Evolutionary conservation across 2,888 invertebrate genomes (phyloP).

Genomic region (Chrysolina oricalcia): DNA sequence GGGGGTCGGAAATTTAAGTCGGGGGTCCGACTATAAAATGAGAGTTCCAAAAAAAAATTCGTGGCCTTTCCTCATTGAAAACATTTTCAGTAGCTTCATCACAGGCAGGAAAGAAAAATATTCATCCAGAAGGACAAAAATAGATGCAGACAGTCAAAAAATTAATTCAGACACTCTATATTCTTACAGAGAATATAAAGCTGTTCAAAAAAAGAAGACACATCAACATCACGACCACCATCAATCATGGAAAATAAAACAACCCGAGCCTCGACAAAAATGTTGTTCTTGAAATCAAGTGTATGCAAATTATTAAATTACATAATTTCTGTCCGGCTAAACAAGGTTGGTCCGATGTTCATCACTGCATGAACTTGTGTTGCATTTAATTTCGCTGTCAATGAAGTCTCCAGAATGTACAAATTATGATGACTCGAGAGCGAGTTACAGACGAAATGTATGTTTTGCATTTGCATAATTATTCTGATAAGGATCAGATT

Average conservation of each 20-base stretch:
- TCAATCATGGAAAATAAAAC: slow-evolving; percentile 31
- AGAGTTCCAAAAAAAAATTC: no score
- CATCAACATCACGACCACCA: slow-evolving; percentile 21
- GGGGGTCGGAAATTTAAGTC: no score
- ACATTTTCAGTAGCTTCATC: no score
- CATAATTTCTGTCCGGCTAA: slow-evolving; percentile 34
- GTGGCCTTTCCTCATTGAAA: no score
- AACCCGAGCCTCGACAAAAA: slow-evolving; percentile 30
- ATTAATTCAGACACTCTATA: neutral
- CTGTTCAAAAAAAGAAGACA: neutral
- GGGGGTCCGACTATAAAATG: no score
- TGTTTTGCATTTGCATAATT: slow-evolving; percentile 29
- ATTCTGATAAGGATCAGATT: slow-evolving; percentile 18
- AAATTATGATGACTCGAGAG: slow-evolving; percentile 27
- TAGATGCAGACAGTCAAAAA: no score
- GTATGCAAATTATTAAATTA: slow-evolving; percentile 53
- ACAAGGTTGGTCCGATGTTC: slow-evolving; percentile 32
- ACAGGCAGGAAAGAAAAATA: no score
- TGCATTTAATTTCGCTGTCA: slow-evolving; percentile 36
- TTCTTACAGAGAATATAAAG: slow-evolving; percentile 5
- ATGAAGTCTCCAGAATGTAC: slow-evolving; percentile 26
- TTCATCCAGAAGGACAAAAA: no score
- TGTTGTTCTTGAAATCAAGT: slow-evolving; percentile 52
- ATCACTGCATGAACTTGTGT: slow-evolving; percentile 34
- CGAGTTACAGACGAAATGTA: slow-evolving; percentile 32